Evolutionary conservation across 2,797 vertebrate genomes (phyloP).

Genomic region (Danio aesculapii): DNA sequence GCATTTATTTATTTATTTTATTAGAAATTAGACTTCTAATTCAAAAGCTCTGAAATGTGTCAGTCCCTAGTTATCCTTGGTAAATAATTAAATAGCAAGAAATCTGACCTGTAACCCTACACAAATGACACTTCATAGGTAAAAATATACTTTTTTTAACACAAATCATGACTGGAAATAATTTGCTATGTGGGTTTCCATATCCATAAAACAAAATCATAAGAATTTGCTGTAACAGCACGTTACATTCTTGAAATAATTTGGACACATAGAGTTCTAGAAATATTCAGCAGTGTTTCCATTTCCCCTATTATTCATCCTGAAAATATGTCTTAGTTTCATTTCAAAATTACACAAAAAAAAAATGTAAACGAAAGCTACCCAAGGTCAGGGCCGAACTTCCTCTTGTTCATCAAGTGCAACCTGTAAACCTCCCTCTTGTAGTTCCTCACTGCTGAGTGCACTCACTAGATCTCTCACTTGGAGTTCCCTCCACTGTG

Average conservation of each 20-base stretch:
- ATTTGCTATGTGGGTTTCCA: background rate
- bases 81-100: conserved; percentile 35
- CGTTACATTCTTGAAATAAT: background rate
- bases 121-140: background rate
- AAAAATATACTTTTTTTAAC: conserved; percentile 20
- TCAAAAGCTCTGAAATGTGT: conserved; percentile 3
- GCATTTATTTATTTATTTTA: background rate
- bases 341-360: background rate
- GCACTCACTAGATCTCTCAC: conserved; percentile 79
- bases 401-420: conserved; percentile 43
- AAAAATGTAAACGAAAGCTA: conserved; percentile 45
- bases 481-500: conserved; percentile 70
- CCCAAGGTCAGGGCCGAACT: conserved; percentile 1
- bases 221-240: background rate
- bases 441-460: conserved; percentile 77
- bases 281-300: background rate
- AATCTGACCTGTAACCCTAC: background rate
- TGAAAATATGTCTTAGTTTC: conserved; percentile 1
- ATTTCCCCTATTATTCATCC: background rate
- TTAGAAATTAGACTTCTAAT: background rate
- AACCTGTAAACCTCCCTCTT: conserved; percentile 5
- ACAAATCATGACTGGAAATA: background rate
- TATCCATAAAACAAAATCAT: background rate
- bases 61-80: conserved; percentile 23
- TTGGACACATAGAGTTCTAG: background rate